A percentile compares a stretch with the other conserved stretches of the same genome.
Conservation (phyloP, 2,888 invertebrate genomes). For the Agrilus biguttatus region DNA sequence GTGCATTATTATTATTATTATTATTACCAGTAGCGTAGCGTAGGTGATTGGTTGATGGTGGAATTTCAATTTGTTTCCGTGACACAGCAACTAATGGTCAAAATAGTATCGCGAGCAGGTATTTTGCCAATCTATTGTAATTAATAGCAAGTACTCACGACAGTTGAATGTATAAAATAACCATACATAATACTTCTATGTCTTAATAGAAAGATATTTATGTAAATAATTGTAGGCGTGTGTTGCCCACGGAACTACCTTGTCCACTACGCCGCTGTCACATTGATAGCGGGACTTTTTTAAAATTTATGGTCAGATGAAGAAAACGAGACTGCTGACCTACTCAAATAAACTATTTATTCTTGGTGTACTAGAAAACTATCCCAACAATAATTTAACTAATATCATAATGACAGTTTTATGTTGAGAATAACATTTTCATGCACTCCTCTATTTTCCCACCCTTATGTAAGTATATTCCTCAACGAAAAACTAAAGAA, state of each 20-base stretch:
- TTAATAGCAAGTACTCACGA: conserved; percentile 1
- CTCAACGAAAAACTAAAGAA: too few relatives aligned
- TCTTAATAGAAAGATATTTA: conserved; percentile 15
- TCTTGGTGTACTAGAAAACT: neutral
- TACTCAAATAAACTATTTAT: neutral
- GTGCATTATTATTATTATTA: too few relatives aligned
- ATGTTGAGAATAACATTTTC: too few relatives aligned
- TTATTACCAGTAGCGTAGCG: too few relatives aligned
- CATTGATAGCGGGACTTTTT: too few relatives aligned
- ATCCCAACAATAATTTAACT: neutral
- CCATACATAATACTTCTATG: conserved; percentile 10
- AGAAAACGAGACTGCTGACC: neutral
- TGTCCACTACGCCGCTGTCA: too few relatives aligned
- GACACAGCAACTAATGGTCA: conserved; percentile 1
- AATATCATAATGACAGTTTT: too few relatives aligned
- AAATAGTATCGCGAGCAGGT: neutral
- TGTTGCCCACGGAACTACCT: conserved; percentile 13
- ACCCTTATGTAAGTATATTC: too few relatives aligned
- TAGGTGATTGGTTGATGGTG: too few relatives aligned
- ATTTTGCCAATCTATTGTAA: neutral
- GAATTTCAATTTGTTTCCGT: neutral
- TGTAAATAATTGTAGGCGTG: conserved; percentile 22
- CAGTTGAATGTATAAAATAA: conserved; percentile 11
- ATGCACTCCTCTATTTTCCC: too few relatives aligned
- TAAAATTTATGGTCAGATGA: neutral